These are phyloP conservation scores for Pristionchus fissidentatus DNA, from an alignment of 2,888 invertebrate genomes.

Conservation along the genomic window DNA sequence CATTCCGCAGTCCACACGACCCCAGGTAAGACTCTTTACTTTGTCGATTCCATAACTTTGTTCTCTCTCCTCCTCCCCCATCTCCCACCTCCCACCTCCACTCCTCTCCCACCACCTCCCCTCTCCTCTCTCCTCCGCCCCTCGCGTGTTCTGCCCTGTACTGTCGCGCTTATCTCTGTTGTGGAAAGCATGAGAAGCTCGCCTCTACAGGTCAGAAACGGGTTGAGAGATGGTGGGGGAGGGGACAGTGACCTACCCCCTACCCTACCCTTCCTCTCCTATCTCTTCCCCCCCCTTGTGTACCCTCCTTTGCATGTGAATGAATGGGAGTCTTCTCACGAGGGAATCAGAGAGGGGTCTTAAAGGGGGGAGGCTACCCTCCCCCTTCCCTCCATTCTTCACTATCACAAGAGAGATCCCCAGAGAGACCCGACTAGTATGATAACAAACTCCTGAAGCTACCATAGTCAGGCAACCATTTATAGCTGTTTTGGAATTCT, in stretches of 20 bases:
- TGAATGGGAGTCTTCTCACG: not conserved
- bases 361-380: not conserved
- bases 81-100: too few relatives aligned
- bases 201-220: conserved; percentile 47
- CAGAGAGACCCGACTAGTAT: not conserved
- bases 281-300: not conserved
- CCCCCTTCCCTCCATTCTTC: not conserved
- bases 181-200: conserved; percentile 37
- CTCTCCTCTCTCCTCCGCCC: not conserved
- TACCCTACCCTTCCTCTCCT: not conserved
- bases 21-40: not conserved
- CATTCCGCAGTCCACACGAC: not conserved
- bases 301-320: not conserved
- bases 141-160: conserved; percentile 39
- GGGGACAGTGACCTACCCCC: not conserved
- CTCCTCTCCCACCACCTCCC: too few relatives aligned
- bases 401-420: too few relatives aligned
- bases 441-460: conserved; percentile 9
- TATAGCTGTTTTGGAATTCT: too few relatives aligned
- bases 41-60: not conserved
- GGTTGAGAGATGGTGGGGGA: not conserved
- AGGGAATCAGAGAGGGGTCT: not conserved
- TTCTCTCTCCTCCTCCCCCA: not conserved
- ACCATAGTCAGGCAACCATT: too few relatives aligned
- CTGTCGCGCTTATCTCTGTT: conserved; percentile 45